These are phyloP conservation scores for Drosophila melanosoma DNA, from an alignment of 2,888 invertebrate species.

Conservation along the genomic window DNA sequence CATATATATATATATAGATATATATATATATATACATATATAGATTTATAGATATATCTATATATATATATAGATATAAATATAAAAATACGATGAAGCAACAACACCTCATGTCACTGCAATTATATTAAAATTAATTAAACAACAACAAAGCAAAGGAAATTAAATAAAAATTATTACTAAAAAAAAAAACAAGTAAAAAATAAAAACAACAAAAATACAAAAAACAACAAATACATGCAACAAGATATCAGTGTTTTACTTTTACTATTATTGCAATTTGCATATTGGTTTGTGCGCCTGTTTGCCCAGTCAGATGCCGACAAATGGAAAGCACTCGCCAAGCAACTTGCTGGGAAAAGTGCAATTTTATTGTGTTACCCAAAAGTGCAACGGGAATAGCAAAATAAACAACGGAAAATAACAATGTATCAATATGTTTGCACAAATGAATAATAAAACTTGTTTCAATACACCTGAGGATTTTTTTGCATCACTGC, in stretches of 20 bases:
- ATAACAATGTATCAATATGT: conserved; percentile 22
- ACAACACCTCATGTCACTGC: conserved; percentile 83
- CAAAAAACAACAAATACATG: conserved; percentile 55
- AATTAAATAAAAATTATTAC: conserved; percentile 80
- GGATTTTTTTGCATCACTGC: conserved; percentile 16
- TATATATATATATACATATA: conserved; percentile 44
- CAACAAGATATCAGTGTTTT: conserved; percentile 57
- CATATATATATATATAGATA: conserved; percentile 28
- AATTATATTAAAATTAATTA: conserved; percentile 83
- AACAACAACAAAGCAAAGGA: conserved; percentile 75
- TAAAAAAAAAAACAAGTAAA: conserved; percentile 57
- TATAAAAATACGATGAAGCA: conserved; percentile 72
- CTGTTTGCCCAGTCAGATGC: conserved; percentile 4
- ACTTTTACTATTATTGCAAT: conserved; percentile 12
- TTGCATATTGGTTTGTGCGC: neutral
- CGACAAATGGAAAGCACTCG: conserved; percentile 20
- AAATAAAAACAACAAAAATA: conserved; percentile 39
- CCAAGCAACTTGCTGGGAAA: conserved; percentile 1
- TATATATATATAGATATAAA: conserved; percentile 46
- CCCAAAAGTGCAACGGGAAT: conserved; percentile 10
- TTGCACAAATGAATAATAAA: conserved; percentile 52
- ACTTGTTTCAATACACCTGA: conserved; percentile 16
- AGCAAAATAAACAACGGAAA: conserved; percentile 5
- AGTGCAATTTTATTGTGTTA: neutral
- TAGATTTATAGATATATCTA: conserved; percentile 42